Base-by-base conservation (phyloP, 2,797 vertebrate species). In the Takifugu ocellatus region DNA sequence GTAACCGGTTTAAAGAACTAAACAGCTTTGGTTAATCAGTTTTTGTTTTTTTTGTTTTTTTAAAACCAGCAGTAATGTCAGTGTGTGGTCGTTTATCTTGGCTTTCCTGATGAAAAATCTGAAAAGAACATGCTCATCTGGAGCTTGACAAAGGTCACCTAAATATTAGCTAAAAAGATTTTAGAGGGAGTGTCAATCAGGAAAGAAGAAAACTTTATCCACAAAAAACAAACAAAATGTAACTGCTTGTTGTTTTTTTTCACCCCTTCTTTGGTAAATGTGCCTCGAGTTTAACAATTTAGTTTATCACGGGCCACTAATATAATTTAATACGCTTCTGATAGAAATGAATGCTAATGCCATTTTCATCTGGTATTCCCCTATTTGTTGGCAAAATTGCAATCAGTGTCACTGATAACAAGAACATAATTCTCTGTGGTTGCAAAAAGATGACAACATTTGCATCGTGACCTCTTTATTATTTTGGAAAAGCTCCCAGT, bases 381-480 rank as follows among this genome's bases (percentile, higher is more conserved):
- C 66, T 31, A 64, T 49, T 74, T 36, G 47, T 62, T 76, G 65
- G 67, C 59, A 63, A 74, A 83, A 77, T 25, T 72, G 72, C 78
- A 84, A 81, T 83, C 82, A 75, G 59, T 8, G 59, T 75, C 68
- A 53, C 68, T 70, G 87, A 87, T 87, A 87, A 85, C 73, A 61
- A 68, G 61, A 85, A 76, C 78, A 79, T 63, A 70, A 72, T 75
- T 78, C 77, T 81, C 80, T 82, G 79, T 79, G 62, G 68, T 66
- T 66, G 76, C 63, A 63, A 74, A 86, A 83, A 79, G 72, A 79
- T 83, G 76, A 84, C 76, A 86, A 76, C 78, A 79, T 84, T 84
- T 74, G 78, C 84, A 81, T 83, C 78, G 12, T 85, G 87, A 89
- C 88, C 88, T 83, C 80, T 83, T 48, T 48, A 21, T 48, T 89